phyloP scores from a whole-genome alignment of 2,797 vertebrate species.

The Catostomus latipinnis region DNA sequence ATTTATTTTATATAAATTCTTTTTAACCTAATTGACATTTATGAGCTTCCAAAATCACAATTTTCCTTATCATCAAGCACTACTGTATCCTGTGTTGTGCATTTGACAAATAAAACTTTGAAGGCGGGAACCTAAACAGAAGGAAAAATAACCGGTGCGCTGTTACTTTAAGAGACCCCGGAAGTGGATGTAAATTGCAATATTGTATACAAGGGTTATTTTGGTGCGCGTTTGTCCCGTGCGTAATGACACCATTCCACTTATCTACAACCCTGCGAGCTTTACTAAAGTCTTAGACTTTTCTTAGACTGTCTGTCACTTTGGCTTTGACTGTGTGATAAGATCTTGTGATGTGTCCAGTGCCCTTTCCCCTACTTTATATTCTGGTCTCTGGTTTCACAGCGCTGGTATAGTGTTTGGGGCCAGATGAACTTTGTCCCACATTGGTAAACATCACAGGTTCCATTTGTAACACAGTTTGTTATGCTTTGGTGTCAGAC shows the following conservation, averaged over 20 bases:
- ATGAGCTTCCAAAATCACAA: background rate
- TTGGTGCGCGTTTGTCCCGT: constrained; percentile 42
- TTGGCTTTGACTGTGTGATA: background rate
- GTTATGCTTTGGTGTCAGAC: constrained; percentile 8
- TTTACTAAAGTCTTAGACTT: constrained; percentile 62
- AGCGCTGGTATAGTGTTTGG: background rate
- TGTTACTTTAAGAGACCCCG: constrained; percentile 80
- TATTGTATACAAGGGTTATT: constrained; percentile 56
- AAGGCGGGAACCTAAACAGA: background rate
- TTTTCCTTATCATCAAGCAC: background rate
- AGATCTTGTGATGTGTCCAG: constrained; percentile 29
- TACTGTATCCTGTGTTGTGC: background rate
- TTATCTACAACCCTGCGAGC: constrained; percentile 61
- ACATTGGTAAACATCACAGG: constrained; percentile 19
- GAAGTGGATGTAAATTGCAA: constrained; percentile 63
- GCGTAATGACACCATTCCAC: constrained; percentile 64
- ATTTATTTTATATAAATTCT: no score
- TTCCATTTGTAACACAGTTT: constrained; percentile 19
- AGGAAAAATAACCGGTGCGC: constrained; percentile 16
- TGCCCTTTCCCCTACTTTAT: constrained; percentile 42
- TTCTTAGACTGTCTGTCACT: constrained; percentile 13
- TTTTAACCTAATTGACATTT: no score
- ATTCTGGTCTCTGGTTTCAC: constrained; percentile 31
- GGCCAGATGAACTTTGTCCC: constrained; percentile 24
- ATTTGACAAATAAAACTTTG: background rate